These are phyloP conservation scores for Lottia gigantea DNA, from an alignment of 2,888 invertebrate species.

Conservation along the genomic window DNA sequence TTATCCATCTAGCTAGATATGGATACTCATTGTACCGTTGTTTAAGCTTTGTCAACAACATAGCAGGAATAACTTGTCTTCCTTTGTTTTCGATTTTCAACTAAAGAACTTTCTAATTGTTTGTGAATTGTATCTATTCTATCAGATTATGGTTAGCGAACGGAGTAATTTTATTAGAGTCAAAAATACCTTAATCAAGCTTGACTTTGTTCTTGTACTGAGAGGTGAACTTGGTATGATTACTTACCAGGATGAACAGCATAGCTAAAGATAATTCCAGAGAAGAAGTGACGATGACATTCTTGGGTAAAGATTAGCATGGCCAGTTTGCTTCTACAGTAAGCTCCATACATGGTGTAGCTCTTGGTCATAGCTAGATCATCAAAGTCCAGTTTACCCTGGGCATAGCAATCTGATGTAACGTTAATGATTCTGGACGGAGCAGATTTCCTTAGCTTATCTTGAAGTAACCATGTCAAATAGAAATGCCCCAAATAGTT, in stretches of 20 bases:
- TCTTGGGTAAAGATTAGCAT: constrained; percentile 51
- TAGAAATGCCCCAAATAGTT: constrained; percentile 63
- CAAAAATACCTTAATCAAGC: no score
- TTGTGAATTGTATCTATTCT: no score
- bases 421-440: constrained; percentile 61
- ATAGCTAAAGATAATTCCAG: constrained; percentile 43
- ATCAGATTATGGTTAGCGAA: no score
- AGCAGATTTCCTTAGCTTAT: constrained; percentile 46
- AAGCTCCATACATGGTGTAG: constrained; percentile 54
- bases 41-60: no score
- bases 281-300: constrained; percentile 44
- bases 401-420: constrained; percentile 51
- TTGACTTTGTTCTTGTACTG: no score
- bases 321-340: constrained; percentile 56
- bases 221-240: neutral
- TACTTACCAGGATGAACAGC: constrained; percentile 60
- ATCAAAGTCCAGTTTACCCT: constrained; percentile 52
- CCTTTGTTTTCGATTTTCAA: no score
- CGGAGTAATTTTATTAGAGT: no score
- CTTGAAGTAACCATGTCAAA: constrained; percentile 53
- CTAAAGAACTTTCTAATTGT: no score
- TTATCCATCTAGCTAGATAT: no score
- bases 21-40: no score
- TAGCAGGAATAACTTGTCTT: no score
- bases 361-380: constrained; percentile 50